A percentile compares a stretch with the other conserved stretches of the same genome.
phyloP scores from a whole-genome alignment of 2,888 invertebrate genomes.

The Nasonia oneida region DNA sequence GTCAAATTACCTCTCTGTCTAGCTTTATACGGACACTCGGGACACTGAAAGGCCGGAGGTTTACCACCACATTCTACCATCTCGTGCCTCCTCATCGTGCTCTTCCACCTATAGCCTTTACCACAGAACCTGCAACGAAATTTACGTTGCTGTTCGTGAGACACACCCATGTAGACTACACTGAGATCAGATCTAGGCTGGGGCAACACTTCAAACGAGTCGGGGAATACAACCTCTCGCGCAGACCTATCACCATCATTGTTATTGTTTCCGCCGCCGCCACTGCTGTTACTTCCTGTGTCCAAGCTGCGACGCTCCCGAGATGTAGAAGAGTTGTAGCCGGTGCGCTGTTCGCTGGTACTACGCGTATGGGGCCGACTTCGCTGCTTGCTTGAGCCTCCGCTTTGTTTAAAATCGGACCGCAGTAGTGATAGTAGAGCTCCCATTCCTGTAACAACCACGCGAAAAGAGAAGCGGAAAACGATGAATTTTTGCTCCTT shows the following conservation, averaged over 20 bases:
- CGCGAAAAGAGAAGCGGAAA: conserved; percentile 42
- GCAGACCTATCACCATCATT: conserved; percentile 68
- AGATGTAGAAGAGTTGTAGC: conserved; percentile 20
- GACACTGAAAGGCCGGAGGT: conserved; percentile 90
- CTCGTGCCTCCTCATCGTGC: conserved; percentile 90
- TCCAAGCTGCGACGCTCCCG: conserved; percentile 48
- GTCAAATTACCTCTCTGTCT: conserved; percentile 91
- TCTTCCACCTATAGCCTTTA: conserved; percentile 93
- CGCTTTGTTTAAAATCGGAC: conserved; percentile 73
- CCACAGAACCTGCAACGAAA: conserved; percentile 92
- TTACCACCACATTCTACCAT: conserved; percentile 92
- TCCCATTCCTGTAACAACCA: conserved; percentile 77
- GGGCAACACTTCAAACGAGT: conserved; percentile 78
- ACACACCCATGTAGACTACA: conserved; percentile 79
- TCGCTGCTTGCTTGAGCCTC: conserved; percentile 12
- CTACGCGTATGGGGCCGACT: conserved; percentile 59
- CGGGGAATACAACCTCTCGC: conserved; percentile 76
- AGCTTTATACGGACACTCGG: conserved; percentile 88
- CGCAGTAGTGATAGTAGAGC: conserved; percentile 75
- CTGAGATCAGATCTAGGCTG: conserved; percentile 75
- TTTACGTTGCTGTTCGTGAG: conserved; percentile 82
- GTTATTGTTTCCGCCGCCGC: conserved; percentile 65
- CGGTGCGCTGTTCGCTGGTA: conserved; percentile 49
- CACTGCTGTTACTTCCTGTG: conserved; percentile 62
- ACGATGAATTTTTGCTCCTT: conserved; percentile 20